Base-by-base conservation (phyloP, 2,888 invertebrate species). In the Agrotis exclamationis region DNA sequence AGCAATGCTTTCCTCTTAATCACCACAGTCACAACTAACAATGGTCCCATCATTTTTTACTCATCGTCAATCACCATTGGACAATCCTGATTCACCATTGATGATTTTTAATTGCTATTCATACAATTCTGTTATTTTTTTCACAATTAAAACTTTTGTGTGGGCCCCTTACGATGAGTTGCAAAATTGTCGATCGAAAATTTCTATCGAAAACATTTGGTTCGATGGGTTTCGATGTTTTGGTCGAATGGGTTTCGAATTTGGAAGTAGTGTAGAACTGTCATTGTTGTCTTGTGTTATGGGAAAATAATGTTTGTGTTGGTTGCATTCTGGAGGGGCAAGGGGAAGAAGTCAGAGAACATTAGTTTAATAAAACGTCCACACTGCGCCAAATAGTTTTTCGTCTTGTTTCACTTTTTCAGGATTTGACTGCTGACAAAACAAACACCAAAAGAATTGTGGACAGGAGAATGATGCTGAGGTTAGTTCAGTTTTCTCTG, bases 61-160 rank as follows among this genome's bases (percentile, higher is more conserved):
- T 54, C 80, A 59, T 86, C 88, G 88, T 88, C 89, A 86, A 88
- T 87, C 90, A 88, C 74, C 66, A 74, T 79, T 83, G 87, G 87
- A 86, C 86, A 74, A 78, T 84, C 85, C 80, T 83, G 86, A 89
- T 88, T 84, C 85, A 76, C 80, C 82, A 88, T 87, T 90, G 90
- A 90, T 87, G 87, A 83, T 87, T 89, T 81, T 86, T 91, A 90
- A 91, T 92, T 91, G 89, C 87, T 88, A 85, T 88, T 80, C 85
- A 89, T 91, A 90, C 87, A 86, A 84, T 85, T 86, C 74, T 67
- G 54, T 74, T 74, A 63, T 77, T 79, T 76, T 83, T 79, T 79
- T 76, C 68, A 75, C 86, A 85, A 89, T 88, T 88, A 87, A 85
- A 83, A 88, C 87, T 86, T 86, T 88, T 91, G 88, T 88, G 64